A percentile compares a stretch with the other conserved stretches of the same genome.
Evolutionary conservation across 2,797 vertebrate genomes (phyloP).

Genomic region (Podargus strigoides): DNA sequence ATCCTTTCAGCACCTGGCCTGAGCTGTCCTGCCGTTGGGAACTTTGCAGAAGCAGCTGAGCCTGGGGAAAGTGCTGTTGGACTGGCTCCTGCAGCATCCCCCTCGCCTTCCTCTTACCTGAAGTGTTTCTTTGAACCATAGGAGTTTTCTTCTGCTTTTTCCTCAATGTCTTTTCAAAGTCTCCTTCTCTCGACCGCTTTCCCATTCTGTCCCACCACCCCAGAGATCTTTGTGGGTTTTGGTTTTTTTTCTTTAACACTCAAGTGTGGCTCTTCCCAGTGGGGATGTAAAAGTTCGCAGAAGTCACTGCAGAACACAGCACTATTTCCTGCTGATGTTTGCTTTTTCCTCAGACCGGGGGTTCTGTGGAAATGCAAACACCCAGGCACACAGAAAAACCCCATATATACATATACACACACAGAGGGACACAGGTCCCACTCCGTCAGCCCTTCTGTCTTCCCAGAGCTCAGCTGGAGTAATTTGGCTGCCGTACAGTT

Average conservation of each 20-base stretch:
- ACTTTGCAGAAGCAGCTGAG: background rate
- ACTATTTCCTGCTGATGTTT: background rate
- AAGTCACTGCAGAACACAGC: background rate
- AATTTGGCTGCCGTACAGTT: rapidly evolving
- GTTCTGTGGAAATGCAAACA: background rate
- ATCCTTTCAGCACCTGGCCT: background rate
- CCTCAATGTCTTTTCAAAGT: background rate
- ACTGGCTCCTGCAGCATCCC: background rate
- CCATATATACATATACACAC: too few relatives aligned
- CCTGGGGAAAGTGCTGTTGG: too few relatives aligned
- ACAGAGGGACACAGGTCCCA: too few relatives aligned
- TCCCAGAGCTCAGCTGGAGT: background rate
- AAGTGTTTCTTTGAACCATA: background rate
- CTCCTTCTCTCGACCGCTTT: background rate
- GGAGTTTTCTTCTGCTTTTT: background rate
- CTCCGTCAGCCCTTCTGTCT: background rate
- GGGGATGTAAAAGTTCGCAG: background rate
- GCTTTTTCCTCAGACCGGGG: background rate
- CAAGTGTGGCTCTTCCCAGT: rapidly evolving
- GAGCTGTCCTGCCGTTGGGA: background rate
- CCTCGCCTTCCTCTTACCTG: background rate
- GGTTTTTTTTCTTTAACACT: rapidly evolving
- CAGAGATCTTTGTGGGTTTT: too few relatives aligned
- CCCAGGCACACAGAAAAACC: too few relatives aligned
- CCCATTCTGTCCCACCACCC: background rate